A percentile compares a stretch with the other conserved stretches of the same genome.
These are phyloP conservation scores for Drosophila nebulosa DNA, from an alignment of 1,140 invertebrate genomes.

Conservation along the genomic window DNA sequence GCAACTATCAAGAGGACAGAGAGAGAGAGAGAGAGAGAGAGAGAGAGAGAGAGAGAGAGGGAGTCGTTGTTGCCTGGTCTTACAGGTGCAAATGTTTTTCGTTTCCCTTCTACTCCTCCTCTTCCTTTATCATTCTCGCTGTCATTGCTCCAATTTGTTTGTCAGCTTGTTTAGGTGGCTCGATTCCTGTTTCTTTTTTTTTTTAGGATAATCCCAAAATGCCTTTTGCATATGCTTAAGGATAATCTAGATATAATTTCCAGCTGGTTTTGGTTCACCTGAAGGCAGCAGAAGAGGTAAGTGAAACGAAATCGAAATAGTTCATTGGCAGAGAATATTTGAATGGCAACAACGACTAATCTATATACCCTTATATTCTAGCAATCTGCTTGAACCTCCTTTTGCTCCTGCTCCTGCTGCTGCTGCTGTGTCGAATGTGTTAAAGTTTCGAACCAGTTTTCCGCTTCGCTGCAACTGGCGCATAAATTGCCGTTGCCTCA, in stretches of 20 bases:
- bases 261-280: slow-evolving; percentile 21
- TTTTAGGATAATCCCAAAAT: not conserved
- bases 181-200: not conserved
- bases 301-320: too few species aligned
- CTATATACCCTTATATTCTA: not conserved
- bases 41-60: not conserved
- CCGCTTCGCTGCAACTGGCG: slow-evolving; percentile 72
- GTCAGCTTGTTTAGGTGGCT: slow-evolving; percentile 1
- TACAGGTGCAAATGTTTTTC: slow-evolving; percentile 61
- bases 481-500: slow-evolving; percentile 55
- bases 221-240: slow-evolving; percentile 33
- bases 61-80: not conserved
- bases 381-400: slow-evolving; percentile 12
- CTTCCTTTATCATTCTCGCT: not conserved
- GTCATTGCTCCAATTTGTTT: slow-evolving; percentile 42
- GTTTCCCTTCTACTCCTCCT: not conserved
- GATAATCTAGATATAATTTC: slow-evolving; percentile 22
- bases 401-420: slow-evolving; percentile 19
- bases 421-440: slow-evolving; percentile 57
- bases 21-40: not conserved
- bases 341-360: too few species aligned
- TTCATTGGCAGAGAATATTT: too few species aligned
- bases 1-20: too few species aligned
- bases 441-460: slow-evolving; percentile 65
- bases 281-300: not conserved